phyloP scores from a whole-genome alignment of 2,113 vertebrate species.

The Syngnathus scovelli region DNA sequence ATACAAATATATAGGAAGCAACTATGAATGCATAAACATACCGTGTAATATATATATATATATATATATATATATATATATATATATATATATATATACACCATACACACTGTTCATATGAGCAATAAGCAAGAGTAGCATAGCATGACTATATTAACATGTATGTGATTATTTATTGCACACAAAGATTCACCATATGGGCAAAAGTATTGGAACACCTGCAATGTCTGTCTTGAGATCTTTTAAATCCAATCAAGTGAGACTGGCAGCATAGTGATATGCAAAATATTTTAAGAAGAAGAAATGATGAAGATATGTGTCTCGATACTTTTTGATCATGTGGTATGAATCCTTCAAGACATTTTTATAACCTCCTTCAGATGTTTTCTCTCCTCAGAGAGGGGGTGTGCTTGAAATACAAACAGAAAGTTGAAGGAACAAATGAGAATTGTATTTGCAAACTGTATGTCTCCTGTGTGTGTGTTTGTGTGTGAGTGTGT shows the following conservation, averaged over 20 bases:
- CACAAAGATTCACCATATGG: slow-evolving; percentile 3
- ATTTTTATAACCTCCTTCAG: slow-evolving; percentile 29
- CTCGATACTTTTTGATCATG: neutral
- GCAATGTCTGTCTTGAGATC: no score
- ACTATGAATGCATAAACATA: no score
- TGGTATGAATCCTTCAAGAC: slow-evolving; percentile 15
- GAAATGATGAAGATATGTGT: neutral
- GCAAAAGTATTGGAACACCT: neutral
- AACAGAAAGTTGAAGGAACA: slow-evolving; percentile 25
- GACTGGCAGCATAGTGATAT: neutral
- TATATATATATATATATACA: no score
- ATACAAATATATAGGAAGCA: no score
- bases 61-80: no score
- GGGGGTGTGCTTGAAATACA: slow-evolving; percentile 18
- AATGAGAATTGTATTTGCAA: slow-evolving; percentile 38
- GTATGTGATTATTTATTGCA: neutral
- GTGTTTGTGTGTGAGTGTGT: neutral
- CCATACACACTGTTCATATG: neutral
- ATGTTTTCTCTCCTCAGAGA: slow-evolving; percentile 54
- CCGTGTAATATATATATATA: no score
- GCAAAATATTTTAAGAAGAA: neutral
- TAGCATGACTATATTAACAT: slow-evolving; percentile 11
- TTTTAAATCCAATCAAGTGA: no score
- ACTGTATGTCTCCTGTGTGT: slow-evolving; percentile 38
- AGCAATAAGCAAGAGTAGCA: slow-evolving; percentile 9